A percentile compares a stretch with the other conserved stretches of the same genome.
Conservation (phyloP, 2,797 vertebrate genomes). For the Hipposideros larvatus region DNA sequence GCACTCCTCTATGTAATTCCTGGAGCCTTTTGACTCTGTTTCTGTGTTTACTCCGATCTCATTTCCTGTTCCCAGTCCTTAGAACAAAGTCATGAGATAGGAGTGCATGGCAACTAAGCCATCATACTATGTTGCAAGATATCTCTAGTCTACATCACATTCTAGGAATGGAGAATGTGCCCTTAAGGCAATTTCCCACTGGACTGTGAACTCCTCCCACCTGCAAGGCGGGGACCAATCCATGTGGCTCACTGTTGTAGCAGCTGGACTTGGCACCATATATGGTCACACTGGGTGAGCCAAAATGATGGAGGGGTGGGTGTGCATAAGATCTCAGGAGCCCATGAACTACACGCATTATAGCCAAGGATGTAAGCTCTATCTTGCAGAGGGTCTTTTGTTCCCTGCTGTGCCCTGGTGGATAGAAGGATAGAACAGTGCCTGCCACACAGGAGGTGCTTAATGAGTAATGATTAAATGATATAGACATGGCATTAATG, state of each 20-base stretch:
- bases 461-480: background rate
- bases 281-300: background rate
- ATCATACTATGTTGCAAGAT: fast-evolving
- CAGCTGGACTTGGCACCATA: too few relatives aligned
- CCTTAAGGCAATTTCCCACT: background rate
- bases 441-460: background rate
- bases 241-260: background rate
- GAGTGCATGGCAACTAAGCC: background rate
- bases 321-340: background rate
- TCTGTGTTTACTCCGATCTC: background rate
- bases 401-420: background rate
- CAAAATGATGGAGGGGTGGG: background rate
- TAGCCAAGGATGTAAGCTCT: background rate
- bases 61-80: background rate
- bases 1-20: background rate
- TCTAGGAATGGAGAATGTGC: background rate
- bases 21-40: background rate
- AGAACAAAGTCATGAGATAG: background rate
- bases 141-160: background rate
- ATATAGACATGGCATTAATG: background rate
- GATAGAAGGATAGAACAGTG: background rate
- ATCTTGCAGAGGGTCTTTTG: background rate
- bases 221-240: background rate
- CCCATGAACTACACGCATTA: background rate
- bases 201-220: background rate